These are phyloP conservation scores for Drosophila anomalata DNA, from an alignment of 2,888 invertebrate species.

Conservation along the genomic window DNA sequence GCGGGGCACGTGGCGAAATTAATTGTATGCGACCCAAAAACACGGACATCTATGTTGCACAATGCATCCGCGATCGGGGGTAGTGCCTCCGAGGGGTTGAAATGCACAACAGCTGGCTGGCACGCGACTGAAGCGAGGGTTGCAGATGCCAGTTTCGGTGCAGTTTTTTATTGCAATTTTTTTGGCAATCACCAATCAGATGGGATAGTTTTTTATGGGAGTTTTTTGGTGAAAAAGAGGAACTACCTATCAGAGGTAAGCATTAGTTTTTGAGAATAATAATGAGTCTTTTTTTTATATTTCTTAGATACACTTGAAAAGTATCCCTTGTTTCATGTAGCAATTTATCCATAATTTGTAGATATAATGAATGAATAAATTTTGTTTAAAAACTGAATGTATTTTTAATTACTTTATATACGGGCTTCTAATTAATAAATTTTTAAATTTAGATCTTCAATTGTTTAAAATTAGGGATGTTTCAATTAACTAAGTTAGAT, in stretches of 20 bases:
- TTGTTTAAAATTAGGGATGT: too few relatives aligned
- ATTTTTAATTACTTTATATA: background rate
- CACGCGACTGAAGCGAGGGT: constrained; percentile 44
- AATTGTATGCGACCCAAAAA: constrained; percentile 38
- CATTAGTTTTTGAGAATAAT: background rate
- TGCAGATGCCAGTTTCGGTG: constrained; percentile 48
- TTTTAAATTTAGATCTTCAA: too few relatives aligned
- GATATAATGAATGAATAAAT: too few relatives aligned
- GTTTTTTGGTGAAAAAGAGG: background rate
- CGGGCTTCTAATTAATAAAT: background rate
- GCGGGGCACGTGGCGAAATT: constrained; percentile 43
- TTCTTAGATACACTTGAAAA: too few relatives aligned
- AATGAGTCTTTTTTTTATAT: too few relatives aligned
- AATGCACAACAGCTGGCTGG: constrained; percentile 28
- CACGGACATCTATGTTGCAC: constrained; percentile 29
- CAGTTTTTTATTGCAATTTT: constrained; percentile 69
- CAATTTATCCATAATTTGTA: too few relatives aligned
- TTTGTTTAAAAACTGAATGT: too few relatives aligned
- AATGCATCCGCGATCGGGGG: constrained; percentile 12
- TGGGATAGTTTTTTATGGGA: constrained; percentile 52
- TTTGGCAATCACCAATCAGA: constrained; percentile 57
- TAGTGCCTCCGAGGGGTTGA: constrained; percentile 24
- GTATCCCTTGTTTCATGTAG: too few relatives aligned
- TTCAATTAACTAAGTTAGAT: too few relatives aligned
- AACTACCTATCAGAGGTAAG: constrained; percentile 36